Evolutionary conservation across 2,797 vertebrate species (phyloP), one percentile per base, ranked within the genome.

Genomic region (Myoxocephalus aenaeus): DNA sequence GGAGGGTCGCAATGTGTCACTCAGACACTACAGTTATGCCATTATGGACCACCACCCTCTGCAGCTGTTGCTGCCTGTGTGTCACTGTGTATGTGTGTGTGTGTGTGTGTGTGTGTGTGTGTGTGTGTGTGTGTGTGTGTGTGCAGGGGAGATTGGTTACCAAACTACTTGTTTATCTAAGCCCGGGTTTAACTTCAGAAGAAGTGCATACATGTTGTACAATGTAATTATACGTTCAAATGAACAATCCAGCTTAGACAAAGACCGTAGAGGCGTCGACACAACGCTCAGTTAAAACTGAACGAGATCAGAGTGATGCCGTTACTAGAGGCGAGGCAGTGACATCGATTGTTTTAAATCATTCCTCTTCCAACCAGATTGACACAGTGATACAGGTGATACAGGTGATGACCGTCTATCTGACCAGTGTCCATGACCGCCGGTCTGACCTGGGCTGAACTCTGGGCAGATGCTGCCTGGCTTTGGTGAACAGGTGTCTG

Each of bases 41-140:
- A 86, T 92, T 89, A 90, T 83, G 84, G 80, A 83, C 71, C 25
- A 25, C 66, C 67, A 63, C 54, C 75, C 69, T 61, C 84, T 51
- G 83, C 91, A 93, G 90, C 91, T 91, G 91, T 84, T 83, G 77
- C 88, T 91, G 86, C 87, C 85, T 85, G 87, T 87, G 89, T 79
- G 82, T 85, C 70, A 42, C 42, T 68, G 69, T 63, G 77, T 64
- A 65, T 71, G 65, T 70, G 40, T 73, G 71, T 22, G 44, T 59
- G 68, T 71, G 57, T 29, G 59, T 65, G 62, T 10, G 38, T 10
- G 59, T n/a, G n/a, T n/a, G n/a, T n/a, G n/a, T n/a, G n/a, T n/a
- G 77, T 64, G 68, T 71, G 65, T 70, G 40, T 73, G 71, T 22
- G 44, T 59, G 68, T 71, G 57, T 29, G 59, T 65, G 62, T 10